Percentiles rank a stretch among this genome's conserved stretches.
Conservation (phyloP, 2,888 invertebrate genomes). For the Tupiocoris notatus region DNA sequence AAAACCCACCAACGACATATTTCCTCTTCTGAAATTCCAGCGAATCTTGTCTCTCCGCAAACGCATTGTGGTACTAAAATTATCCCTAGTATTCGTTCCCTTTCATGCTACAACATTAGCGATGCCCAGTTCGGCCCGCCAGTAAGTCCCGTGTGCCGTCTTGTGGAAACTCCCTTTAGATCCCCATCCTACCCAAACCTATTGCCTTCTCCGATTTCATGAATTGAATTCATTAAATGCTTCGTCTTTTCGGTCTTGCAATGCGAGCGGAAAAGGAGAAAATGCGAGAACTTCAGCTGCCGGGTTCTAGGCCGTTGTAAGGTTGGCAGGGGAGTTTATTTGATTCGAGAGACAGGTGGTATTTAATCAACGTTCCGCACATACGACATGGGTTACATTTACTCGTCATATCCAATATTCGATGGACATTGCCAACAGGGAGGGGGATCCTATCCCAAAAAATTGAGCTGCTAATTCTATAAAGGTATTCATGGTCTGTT, state of each 20-base stretch:
- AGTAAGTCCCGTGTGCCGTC: too few relatives aligned
- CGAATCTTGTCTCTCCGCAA: too few relatives aligned
- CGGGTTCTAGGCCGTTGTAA: background rate
- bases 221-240: slow-evolving; percentile 41
- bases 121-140: background rate
- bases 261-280: background rate
- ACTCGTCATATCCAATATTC: slow-evolving; percentile 20
- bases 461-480: too few relatives aligned
- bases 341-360: slow-evolving; percentile 37
- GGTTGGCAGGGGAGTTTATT: slow-evolving; percentile 18
- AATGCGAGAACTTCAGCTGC: background rate
- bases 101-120: background rate
- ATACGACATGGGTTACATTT: slow-evolving; percentile 1
- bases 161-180: background rate
- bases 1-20: too few relatives aligned
- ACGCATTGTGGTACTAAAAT: too few relatives aligned
- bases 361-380: slow-evolving; percentile 31
- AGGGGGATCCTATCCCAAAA: too few relatives aligned
- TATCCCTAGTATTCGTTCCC: too few relatives aligned
- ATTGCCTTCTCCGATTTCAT: slow-evolving; percentile 11
- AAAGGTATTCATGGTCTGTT: too few relatives aligned
- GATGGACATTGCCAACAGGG: too few relatives aligned
- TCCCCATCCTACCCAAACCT: too few relatives aligned
- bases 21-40: too few relatives aligned
- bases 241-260: background rate